Evolutionary conservation across 2,888 invertebrate genomes (phyloP).

Genomic region (Panzeria rudis): DNA sequence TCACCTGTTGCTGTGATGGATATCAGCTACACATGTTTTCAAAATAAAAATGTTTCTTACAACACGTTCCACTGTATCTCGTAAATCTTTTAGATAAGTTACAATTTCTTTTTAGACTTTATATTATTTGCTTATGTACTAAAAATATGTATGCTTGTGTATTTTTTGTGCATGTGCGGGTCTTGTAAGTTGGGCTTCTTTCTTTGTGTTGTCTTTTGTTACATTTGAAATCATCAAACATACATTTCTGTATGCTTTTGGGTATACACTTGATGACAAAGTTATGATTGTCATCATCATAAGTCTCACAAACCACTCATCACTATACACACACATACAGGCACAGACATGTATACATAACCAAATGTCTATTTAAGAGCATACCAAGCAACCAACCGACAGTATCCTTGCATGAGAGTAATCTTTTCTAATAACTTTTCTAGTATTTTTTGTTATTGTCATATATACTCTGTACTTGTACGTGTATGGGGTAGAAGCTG

Average conservation of each 20-base stretch:
- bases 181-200: constrained; percentile 41
- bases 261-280: constrained; percentile 72
- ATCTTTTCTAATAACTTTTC: constrained; percentile 48
- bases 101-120: constrained; percentile 56
- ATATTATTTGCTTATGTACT: constrained; percentile 31
- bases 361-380: constrained; percentile 29
- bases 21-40: neutral
- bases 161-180: constrained; percentile 2
- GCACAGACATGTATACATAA: neutral
- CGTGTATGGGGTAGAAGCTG: neutral
- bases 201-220: constrained; percentile 63
- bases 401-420: constrained; percentile 43
- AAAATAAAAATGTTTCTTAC: neutral
- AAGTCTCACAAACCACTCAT: constrained; percentile 72
- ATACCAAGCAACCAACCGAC: constrained; percentile 26
- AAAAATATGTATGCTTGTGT: neutral
- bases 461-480: constrained; percentile 24
- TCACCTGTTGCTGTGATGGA: neutral
- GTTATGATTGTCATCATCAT: constrained; percentile 72
- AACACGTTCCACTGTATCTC: constrained; percentile 23
- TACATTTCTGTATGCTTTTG: constrained; percentile 68
- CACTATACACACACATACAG: constrained; percentile 44
- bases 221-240: constrained; percentile 67
- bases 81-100: constrained; percentile 55
- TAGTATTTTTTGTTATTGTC: constrained; percentile 37